Conservation (phyloP, 1,140 invertebrate genomes). For the Steinernema khuongi region DNA sequence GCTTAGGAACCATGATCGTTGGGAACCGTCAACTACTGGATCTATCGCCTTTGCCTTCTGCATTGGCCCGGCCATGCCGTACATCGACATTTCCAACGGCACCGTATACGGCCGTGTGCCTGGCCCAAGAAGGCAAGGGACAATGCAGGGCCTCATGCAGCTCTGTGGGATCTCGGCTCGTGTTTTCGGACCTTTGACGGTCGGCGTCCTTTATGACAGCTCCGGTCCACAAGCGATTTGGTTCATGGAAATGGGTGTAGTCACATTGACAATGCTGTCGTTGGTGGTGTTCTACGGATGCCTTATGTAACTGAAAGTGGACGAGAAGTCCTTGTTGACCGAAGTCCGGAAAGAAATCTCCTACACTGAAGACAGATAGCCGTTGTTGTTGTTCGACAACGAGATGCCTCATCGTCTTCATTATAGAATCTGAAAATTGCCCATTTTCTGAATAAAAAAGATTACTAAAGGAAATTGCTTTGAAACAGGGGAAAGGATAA, state of each 20-base stretch:
- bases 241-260: background rate
- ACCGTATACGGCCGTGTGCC: constrained; percentile 16
- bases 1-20: constrained; percentile 57
- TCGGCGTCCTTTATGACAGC: background rate
- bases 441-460: no score
- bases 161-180: background rate
- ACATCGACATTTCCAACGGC: constrained; percentile 3
- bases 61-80: constrained; percentile 10
- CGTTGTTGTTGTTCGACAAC: background rate
- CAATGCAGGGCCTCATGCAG: constrained; percentile 14
- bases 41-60: constrained; percentile 10
- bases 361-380: background rate
- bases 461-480: no score
- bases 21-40: constrained; percentile 48
- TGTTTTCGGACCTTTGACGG: background rate
- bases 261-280: background rate
- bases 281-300: background rate
- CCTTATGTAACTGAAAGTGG: background rate
- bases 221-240: background rate
- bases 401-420: no score
- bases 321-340: background rate
- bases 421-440: no score
- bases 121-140: constrained; percentile 17
- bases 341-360: no score
- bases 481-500: no score